phyloP scores from a whole-genome alignment of 1,140 invertebrate species.

The Drosophila bipectinata region DNA sequence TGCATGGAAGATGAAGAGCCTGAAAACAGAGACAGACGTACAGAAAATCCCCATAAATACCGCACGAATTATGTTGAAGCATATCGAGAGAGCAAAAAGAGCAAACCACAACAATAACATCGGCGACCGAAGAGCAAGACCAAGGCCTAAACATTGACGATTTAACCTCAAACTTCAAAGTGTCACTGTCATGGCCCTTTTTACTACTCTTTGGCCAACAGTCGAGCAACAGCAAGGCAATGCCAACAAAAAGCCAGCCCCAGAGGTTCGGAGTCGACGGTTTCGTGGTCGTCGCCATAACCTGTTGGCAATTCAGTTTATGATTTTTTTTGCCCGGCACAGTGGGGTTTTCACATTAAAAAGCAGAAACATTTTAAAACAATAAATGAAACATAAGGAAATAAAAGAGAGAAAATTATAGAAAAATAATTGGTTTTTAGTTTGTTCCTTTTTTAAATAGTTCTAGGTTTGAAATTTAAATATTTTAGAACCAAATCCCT shows the following conservation, averaged over 20 bases:
- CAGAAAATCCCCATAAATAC: slow-evolving; percentile 23
- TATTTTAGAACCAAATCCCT: too few relatives aligned
- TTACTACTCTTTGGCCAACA: slow-evolving; percentile 59
- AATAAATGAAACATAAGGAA: too few relatives aligned
- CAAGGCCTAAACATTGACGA: slow-evolving; percentile 70
- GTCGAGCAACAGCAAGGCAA: slow-evolving; percentile 29
- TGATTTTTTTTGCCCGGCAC: slow-evolving; percentile 67
- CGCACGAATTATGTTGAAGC: slow-evolving; percentile 56
- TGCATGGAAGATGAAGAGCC: slow-evolving; percentile 12
- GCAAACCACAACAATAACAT: slow-evolving; percentile 33
- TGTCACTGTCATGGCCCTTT: slow-evolving; percentile 83
- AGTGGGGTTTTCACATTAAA: slow-evolving; percentile 19
- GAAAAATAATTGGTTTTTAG: too few relatives aligned
- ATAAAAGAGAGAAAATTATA: too few relatives aligned
- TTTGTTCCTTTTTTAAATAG: too few relatives aligned
- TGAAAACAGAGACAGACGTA: not conserved
- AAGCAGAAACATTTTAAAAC: too few relatives aligned
- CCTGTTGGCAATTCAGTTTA: slow-evolving; percentile 82
- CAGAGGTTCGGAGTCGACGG: slow-evolving; percentile 27
- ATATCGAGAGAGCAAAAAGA: slow-evolving; percentile 51
- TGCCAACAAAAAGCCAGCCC: slow-evolving; percentile 18
- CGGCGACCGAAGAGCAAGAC: slow-evolving; percentile 28
- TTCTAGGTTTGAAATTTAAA: too few relatives aligned
- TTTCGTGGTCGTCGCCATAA: slow-evolving; percentile 62
- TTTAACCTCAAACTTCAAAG: slow-evolving; percentile 83